Evolutionary conservation across 2,888 invertebrate species (phyloP).

Genomic region (Pristionchus mayeri): DNA sequence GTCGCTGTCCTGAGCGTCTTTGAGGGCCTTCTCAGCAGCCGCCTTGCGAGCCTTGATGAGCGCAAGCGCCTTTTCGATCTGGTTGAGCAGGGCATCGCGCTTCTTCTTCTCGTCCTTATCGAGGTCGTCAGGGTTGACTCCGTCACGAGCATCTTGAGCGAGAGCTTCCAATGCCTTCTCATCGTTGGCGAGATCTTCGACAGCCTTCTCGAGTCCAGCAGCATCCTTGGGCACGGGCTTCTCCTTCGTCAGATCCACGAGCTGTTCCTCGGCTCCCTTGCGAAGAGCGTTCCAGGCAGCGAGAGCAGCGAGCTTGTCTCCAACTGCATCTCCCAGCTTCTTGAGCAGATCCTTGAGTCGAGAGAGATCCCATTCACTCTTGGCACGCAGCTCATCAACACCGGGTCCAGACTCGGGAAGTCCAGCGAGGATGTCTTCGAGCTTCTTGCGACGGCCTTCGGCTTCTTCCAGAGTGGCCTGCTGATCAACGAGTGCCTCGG

Average conservation of each 20-base stretch:
- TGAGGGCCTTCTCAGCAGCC: slow-evolving; percentile 56
- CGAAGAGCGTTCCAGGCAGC: slow-evolving; percentile 62
- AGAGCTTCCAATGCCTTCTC: slow-evolving; percentile 38
- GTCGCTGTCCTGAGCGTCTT: slow-evolving; percentile 53
- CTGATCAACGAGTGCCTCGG: slow-evolving; percentile 58
- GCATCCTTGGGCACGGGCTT: slow-evolving; percentile 25
- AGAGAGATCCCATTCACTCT: slow-evolving; percentile 62
- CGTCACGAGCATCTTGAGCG: slow-evolving; percentile 37
- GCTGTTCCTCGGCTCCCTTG: slow-evolving; percentile 60
- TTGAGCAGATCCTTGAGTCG: slow-evolving; percentile 60
- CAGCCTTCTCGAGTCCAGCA: slow-evolving; percentile 50
- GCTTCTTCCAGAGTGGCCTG: slow-evolving; percentile 59
- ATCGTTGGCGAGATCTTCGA: slow-evolving; percentile 37
- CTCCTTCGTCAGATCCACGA: slow-evolving; percentile 49
- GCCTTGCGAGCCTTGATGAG: slow-evolving; percentile 37
- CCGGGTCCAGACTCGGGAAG: slow-evolving; percentile 46
- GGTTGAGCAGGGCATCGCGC: slow-evolving; percentile 58
- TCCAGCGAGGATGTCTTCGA: slow-evolving; percentile 57
- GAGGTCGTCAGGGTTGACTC: slow-evolving; percentile 53
- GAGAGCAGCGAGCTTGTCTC: slow-evolving; percentile 63
- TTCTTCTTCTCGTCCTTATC: slow-evolving; percentile 58
- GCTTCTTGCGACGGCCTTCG: slow-evolving; percentile 56
- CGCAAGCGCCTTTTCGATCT: slow-evolving; percentile 55
- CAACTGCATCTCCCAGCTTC: slow-evolving; percentile 59
- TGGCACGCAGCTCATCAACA: slow-evolving; percentile 59